Evolutionary conservation across 2,797 vertebrate species (phyloP), one percentile per base, ranked within the genome.

Genomic region (Tadarida brasiliensis): DNA sequence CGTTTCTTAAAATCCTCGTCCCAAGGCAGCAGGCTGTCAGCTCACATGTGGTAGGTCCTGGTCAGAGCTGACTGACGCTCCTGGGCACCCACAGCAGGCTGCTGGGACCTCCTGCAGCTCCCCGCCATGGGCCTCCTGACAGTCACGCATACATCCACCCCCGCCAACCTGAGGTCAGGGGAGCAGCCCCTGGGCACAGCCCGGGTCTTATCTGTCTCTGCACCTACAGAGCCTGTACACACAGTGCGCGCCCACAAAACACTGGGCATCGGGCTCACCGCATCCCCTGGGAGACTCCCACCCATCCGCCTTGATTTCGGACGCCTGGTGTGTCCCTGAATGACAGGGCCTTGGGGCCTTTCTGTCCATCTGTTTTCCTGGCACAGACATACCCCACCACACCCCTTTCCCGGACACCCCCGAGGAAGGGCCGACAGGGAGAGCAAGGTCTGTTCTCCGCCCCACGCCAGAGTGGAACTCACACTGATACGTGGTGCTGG

Each of bases 351-450:
- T 54, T 51, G 9, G 4, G 30, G 61, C 49, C 61, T 74, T 74
- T 74, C 77, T 57, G 16, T 82, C 74, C 24, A 11, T 24, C 63
- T 76, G 67, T 70, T 61, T 28, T 24, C 54, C 44, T 59, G 49
- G 33, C 35, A 71, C 56, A 83, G 70, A n/a, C 51, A 49, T 5
- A 19, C 16, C 33, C n/a, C 16, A 54, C 33, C 68, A 93, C 20
- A 80, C n/a, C 24, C 30, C 33, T 74, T 70, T 78, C 44, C n/a
- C 4, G 5, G 12, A 3, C 47, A 33, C 22, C 33, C 11, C 28
- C 54, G 39, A 97, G 83, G 67, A n/a, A 83, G 26, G 3, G 12
- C 39, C 89, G 59, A 90, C 44, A 83, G 35, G 77, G 90, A 57
- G 16, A 26, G 0, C 9, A 15, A 54, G 30, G 92, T 5, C 11